These are phyloP conservation scores for Cryptoleucopteryx plumbea DNA, from an alignment of 2,113 vertebrate genomes.

Conservation along the genomic window DNA sequence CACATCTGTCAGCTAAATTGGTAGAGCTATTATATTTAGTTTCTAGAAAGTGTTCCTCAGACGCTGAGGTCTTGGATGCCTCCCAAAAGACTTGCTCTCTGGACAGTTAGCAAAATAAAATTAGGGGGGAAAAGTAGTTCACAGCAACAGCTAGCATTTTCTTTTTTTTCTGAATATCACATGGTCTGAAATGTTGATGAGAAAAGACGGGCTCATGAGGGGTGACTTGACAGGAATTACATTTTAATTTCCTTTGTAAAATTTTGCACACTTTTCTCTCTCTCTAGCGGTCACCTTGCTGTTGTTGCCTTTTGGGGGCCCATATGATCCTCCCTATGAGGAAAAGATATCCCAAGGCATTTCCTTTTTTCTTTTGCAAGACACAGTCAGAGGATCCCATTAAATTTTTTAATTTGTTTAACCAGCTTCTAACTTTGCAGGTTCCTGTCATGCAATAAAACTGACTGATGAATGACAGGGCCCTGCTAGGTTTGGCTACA, in stretches of 20 bases:
- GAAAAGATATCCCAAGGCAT: neutral
- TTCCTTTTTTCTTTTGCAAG: neutral
- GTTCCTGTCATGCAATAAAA: neutral
- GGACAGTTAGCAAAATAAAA: neutral
- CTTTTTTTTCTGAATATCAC: neutral
- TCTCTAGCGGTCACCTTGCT: neutral
- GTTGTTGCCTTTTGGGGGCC: neutral
- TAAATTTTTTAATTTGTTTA: constrained; percentile 18
- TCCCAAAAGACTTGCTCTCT: constrained; percentile 37
- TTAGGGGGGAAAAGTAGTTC: neutral
- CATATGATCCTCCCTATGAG: neutral
- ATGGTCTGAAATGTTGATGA: neutral
- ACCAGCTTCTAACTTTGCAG: constrained; percentile 18
- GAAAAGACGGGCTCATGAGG: neutral
- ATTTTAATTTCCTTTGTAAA: constrained; percentile 39
- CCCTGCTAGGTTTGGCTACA: neutral
- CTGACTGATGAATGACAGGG: constrained; percentile 15
- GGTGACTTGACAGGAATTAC: neutral
- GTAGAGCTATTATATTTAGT: constrained; percentile 1
- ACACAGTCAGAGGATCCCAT: neutral
- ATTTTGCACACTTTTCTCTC: neutral
- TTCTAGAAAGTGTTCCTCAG: constrained; percentile 3
- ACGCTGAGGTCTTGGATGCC: neutral
- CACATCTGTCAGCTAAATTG: constrained; percentile 33
- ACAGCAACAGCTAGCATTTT: neutral